A percentile compares a stretch with the other conserved stretches of the same genome.
Conservation (phyloP, 2,888 invertebrate genomes). For the Arctia plantaginis region DNA sequence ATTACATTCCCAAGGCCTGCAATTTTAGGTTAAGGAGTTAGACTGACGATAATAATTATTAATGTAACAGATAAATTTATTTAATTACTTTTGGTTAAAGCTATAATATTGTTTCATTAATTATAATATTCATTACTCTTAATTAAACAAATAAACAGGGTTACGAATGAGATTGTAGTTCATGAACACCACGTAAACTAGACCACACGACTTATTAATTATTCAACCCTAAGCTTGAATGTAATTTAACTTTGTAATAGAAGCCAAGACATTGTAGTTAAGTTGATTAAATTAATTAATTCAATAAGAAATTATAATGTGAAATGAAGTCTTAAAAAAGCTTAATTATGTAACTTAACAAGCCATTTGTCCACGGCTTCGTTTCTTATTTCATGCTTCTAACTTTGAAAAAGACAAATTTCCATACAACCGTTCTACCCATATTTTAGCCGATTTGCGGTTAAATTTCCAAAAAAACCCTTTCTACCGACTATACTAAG, state of each 20-base stretch:
- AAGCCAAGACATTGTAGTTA: not conserved
- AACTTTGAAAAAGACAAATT: not conserved
- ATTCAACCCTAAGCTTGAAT: slow-evolving; percentile 3
- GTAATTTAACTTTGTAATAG: slow-evolving; percentile 10
- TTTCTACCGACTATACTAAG: too few species aligned
- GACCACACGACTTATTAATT: slow-evolving; percentile 1
- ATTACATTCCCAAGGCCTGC: too few species aligned
- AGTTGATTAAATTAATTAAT: not conserved
- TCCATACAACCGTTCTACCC: too few species aligned
- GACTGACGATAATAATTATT: too few species aligned
- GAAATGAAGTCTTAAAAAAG: not conserved
- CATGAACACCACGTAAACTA: not conserved
- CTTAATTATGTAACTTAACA: not conserved
- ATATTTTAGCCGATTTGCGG: too few species aligned
- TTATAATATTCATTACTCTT: not conserved
- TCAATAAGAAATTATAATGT: not conserved
- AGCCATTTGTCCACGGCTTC: not conserved
- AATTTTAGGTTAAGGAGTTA: too few species aligned
- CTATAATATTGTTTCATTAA: not conserved
- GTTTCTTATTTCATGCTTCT: not conserved
- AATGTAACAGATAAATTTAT: too few species aligned
- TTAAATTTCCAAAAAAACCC: too few species aligned
- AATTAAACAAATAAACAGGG: not conserved
- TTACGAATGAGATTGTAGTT: slow-evolving; percentile 1
- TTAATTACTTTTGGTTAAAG: too few species aligned